phyloP scores from a whole-genome alignment of 1,140 invertebrate species.

The Nilaparvata lugens region DNA sequence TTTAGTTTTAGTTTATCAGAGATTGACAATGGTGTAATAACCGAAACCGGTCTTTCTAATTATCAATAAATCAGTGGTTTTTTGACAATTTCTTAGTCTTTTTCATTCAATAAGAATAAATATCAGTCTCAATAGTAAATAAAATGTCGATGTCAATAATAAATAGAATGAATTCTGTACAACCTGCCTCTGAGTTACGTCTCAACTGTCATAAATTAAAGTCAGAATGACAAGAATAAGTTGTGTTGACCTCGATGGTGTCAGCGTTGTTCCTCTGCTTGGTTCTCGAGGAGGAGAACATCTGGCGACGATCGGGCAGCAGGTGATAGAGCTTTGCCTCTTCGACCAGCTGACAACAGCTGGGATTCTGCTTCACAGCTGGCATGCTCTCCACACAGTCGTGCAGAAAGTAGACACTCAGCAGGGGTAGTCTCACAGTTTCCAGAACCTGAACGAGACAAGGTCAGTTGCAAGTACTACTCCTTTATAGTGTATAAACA shows the following conservation, averaged over 20 bases:
- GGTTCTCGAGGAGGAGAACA: conserved; percentile 34
- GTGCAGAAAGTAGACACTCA: conserved; percentile 49
- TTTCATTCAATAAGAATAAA: too few relatives aligned
- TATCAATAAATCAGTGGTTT: too few relatives aligned
- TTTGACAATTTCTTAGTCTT: too few relatives aligned
- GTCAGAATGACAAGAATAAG: too few relatives aligned
- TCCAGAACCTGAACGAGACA: too few relatives aligned
- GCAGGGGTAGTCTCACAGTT: conserved; percentile 44
- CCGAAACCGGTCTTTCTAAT: too few relatives aligned
- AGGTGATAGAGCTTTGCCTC: conserved; percentile 45
- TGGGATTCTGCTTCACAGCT: conserved; percentile 33
- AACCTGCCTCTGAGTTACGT: background rate
- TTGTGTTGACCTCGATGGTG: conserved; percentile 27
- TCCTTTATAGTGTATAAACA: background rate
- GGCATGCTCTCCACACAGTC: conserved; percentile 41
- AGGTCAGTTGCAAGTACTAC: background rate
- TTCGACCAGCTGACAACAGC: conserved; percentile 36
- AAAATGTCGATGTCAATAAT: background rate
- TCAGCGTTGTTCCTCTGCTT: conserved; percentile 33
- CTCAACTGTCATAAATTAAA: too few relatives aligned
- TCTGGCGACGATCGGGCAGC: conserved; percentile 39
- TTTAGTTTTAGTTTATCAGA: too few relatives aligned
- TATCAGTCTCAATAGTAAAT: background rate
- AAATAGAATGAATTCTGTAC: background rate
- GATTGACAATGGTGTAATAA: too few relatives aligned